A percentile compares a stretch with the other conserved stretches of the same genome.
These are phyloP conservation scores for Corynorhinus townsendii DNA, from an alignment of 2,113 vertebrate species.

Conservation along the genomic window DNA sequence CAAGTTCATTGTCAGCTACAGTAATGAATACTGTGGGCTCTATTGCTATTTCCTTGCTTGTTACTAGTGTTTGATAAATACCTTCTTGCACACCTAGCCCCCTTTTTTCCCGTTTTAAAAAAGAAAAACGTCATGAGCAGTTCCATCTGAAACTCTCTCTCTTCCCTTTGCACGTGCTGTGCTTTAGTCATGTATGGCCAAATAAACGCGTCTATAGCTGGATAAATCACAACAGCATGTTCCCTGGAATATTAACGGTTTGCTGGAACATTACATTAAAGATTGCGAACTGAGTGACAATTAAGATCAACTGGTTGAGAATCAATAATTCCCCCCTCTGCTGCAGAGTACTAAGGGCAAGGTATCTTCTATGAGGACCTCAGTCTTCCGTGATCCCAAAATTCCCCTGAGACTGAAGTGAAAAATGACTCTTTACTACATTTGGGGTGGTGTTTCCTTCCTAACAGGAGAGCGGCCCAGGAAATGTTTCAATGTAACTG, in stretches of 20 bases:
- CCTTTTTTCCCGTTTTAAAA: not conserved
- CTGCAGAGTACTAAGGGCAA: not conserved
- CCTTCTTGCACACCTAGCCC: not conserved
- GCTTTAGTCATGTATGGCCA: not conserved
- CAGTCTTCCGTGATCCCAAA: not conserved
- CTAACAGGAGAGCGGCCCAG: not conserved
- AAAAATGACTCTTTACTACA: not conserved
- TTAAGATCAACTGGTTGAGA: not conserved
- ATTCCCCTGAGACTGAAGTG: not conserved
- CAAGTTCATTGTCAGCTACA: not conserved
- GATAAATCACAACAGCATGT: not conserved
- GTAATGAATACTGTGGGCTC: not conserved
- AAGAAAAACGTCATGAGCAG: not conserved
- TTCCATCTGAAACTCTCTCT: not conserved
- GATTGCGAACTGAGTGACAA: not conserved
- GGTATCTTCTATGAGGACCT: not conserved
- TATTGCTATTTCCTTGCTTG: not conserved
- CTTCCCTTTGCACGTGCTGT: not conserved
- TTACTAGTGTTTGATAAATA: not conserved
- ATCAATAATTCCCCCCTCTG: not conserved
- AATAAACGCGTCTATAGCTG: not conserved
- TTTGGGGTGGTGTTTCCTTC: not conserved
- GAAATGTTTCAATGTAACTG: not conserved
- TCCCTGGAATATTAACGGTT: not conserved
- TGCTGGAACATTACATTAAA: not conserved